A percentile compares a stretch with the other conserved stretches of the same genome.
phyloP scores from a whole-genome alignment of 2,888 invertebrate species.

The Philereme vetulata region DNA sequence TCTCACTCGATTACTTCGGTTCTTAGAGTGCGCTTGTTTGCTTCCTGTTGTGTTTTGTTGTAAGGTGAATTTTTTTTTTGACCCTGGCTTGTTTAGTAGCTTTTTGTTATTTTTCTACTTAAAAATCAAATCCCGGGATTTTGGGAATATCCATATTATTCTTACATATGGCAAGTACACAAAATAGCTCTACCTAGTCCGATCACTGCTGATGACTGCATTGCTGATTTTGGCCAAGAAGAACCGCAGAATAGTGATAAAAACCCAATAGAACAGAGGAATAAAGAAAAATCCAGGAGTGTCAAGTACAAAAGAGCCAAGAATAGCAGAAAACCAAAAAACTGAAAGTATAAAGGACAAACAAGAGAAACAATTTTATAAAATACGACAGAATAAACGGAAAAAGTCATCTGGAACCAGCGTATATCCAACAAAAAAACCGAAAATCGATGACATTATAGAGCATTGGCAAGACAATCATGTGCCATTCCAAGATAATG shows the following conservation, averaged over 20 bases:
- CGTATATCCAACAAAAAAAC: conserved; percentile 18
- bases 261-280: conserved; percentile 10
- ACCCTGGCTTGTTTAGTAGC: too few species aligned
- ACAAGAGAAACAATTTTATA: conserved; percentile 15
- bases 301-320: conserved; percentile 18
- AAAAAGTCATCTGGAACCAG: conserved; percentile 15
- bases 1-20: too few species aligned
- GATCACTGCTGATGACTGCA: too few species aligned
- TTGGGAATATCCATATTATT: too few species aligned
- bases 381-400: conserved; percentile 21
- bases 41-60: too few species aligned
- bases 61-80: too few species aligned
- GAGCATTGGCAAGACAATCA: conserved; percentile 18
- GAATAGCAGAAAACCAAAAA: conserved; percentile 12
- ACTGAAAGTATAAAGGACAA: conserved; percentile 13
- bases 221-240: conserved; percentile 13
- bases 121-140: too few species aligned
- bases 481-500: conserved; percentile 20
- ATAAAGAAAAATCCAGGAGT: conserved; percentile 15
- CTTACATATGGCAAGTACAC: too few species aligned
- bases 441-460: conserved; percentile 16
- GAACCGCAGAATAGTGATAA: conserved; percentile 1
- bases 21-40: too few species aligned
- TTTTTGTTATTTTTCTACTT: too few species aligned
- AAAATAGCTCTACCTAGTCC: too few species aligned